Evolutionary conservation across 1,140 invertebrate genomes (phyloP).

Genomic region (Euglossa dilemma): DNA sequence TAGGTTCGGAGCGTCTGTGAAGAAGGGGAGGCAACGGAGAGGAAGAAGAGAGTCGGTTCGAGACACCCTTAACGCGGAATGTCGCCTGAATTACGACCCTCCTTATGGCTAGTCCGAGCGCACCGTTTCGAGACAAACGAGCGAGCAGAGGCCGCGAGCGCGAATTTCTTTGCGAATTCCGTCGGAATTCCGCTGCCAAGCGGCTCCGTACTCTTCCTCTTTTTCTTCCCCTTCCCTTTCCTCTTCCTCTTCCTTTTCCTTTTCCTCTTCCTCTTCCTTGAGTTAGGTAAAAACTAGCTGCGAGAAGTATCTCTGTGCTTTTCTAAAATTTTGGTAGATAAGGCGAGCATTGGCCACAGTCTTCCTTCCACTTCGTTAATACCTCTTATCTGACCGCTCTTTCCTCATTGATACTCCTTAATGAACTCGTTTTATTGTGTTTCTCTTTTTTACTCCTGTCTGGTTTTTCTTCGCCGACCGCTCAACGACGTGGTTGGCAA

Average conservation of each 20-base stretch:
- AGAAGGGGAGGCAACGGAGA: neutral
- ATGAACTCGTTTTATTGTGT: neutral
- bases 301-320: constrained; percentile 35
- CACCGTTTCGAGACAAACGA: constrained; percentile 58
- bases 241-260: neutral
- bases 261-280: neutral
- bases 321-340: constrained; percentile 50
- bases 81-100: constrained; percentile 62
- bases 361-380: constrained; percentile 57
- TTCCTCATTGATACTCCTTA: neutral
- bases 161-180: constrained; percentile 68
- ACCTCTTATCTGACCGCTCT: constrained; percentile 24
- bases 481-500: neutral
- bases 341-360: constrained; percentile 6
- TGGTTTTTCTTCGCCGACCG: too few species aligned
- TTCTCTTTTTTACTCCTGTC: neutral
- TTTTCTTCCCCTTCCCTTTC: neutral
- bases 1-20: neutral
- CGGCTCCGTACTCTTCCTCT: constrained; percentile 8
- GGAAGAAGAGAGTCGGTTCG: constrained; percentile 3
- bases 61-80: constrained; percentile 56
- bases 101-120: constrained; percentile 52
- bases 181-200: constrained; percentile 57
- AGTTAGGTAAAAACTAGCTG: constrained; percentile 44
- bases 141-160: constrained; percentile 45